A percentile compares a stretch with the other conserved stretches of the same genome.
Evolutionary conservation across 1,140 invertebrate species (phyloP).

Genomic region (Bombus superbus): DNA sequence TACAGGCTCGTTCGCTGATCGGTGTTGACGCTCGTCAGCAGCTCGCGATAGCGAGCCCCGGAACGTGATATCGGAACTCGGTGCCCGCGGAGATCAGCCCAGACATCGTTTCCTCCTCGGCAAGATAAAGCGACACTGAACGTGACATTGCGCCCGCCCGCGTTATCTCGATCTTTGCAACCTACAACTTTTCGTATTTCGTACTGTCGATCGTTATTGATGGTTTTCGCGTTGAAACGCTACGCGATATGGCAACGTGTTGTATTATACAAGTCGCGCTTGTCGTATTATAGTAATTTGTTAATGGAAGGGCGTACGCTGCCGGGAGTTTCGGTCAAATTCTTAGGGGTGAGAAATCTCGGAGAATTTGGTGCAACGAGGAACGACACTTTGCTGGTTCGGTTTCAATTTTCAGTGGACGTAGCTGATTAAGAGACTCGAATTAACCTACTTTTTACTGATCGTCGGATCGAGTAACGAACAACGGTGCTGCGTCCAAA

Average conservation of each 20-base stretch:
- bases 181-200: neutral
- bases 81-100: neutral
- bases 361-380: neutral
- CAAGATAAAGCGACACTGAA: constrained; percentile 23
- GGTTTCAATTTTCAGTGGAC: too few relatives aligned
- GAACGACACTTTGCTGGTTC: neutral
- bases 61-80: neutral
- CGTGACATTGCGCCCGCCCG: constrained; percentile 1
- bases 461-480: too few relatives aligned
- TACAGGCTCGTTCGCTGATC: constrained; percentile 13
- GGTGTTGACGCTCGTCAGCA: constrained; percentile 10
- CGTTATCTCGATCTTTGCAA: constrained; percentile 2
- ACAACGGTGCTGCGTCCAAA: too few relatives aligned
- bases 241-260: neutral
- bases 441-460: too few relatives aligned
- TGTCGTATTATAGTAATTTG: too few relatives aligned
- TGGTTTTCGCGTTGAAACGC: neutral
- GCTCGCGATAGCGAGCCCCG: neutral
- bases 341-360: too few relatives aligned
- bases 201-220: neutral
- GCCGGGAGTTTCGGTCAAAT: too few relatives aligned
- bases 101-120: neutral
- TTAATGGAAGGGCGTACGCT: too few relatives aligned
- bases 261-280: too few relatives aligned
- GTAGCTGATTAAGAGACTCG: too few relatives aligned